These are phyloP conservation scores for Plestiodon gilberti DNA, from an alignment of 2,113 vertebrate genomes.

Conservation along the genomic window DNA sequence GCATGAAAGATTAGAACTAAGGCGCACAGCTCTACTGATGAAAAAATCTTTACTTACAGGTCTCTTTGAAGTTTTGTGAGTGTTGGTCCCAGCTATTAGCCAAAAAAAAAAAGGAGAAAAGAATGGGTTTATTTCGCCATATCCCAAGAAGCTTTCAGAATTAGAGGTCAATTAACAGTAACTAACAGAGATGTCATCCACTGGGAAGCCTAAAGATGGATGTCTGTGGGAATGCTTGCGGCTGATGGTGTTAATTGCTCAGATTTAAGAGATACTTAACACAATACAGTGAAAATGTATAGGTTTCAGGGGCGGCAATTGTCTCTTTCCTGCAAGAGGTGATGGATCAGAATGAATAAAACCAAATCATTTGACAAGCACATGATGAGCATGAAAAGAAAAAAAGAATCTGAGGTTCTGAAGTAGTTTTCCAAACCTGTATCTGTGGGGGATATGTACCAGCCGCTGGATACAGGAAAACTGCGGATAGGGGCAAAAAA, in stretches of 20 bases:
- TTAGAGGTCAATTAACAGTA: slow-evolving; percentile 69
- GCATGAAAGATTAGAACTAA: slow-evolving; percentile 75
- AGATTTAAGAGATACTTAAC: slow-evolving; percentile 27
- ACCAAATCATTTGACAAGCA: background rate
- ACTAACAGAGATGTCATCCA: slow-evolving; percentile 47
- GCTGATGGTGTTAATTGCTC: slow-evolving; percentile 38
- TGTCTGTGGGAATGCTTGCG: slow-evolving; percentile 24
- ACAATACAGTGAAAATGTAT: slow-evolving; percentile 22
- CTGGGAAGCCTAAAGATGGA: slow-evolving; percentile 43
- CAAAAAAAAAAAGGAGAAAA: slow-evolving; percentile 35
- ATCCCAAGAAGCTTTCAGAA: slow-evolving; percentile 59
- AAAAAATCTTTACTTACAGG: slow-evolving; percentile 75
- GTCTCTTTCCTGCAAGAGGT: background rate
- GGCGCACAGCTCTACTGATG: slow-evolving; percentile 70
- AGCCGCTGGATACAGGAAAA: too few species aligned
- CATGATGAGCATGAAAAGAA: slow-evolving; percentile 10
- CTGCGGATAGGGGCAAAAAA: too few species aligned
- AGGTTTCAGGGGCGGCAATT: background rate
- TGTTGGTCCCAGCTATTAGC: slow-evolving; percentile 68
- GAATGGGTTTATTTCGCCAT: slow-evolving; percentile 43
- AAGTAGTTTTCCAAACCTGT: slow-evolving; percentile 9
- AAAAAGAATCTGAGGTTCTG: slow-evolving; percentile 8
- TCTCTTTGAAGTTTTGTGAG: slow-evolving; percentile 75
- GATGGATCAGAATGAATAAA: background rate
- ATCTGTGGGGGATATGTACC: too few species aligned